Percentiles rank a stretch among this genome's conserved stretches.
Conservation (phyloP, 2,888 invertebrate species). For the Lepetodrilus schrolli region DNA sequence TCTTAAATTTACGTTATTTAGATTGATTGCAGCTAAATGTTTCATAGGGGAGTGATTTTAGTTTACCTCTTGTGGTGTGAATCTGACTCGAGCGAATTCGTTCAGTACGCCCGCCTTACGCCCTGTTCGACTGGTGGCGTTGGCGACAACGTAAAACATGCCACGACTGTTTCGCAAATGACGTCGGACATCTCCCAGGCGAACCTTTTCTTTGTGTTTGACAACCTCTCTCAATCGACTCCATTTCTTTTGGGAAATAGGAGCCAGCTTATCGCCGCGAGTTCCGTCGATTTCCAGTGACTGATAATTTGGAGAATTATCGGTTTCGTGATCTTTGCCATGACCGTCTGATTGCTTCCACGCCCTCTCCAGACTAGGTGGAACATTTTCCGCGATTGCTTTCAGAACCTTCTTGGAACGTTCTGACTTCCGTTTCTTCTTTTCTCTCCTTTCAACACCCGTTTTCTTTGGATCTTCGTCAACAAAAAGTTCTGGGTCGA, state of each 20-base stretch:
- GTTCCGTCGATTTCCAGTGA: no score
- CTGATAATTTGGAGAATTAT: no score
- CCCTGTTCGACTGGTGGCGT: not conserved
- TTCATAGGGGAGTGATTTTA: not conserved
- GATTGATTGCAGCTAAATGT: no score
- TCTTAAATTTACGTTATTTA: not conserved
- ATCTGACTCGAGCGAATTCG: not conserved
- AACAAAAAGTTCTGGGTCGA: constrained; percentile 33
- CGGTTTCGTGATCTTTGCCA: no score
- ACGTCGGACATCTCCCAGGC: not conserved
- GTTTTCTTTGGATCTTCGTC: not conserved
- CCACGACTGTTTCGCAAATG: not conserved
- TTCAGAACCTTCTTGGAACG: not conserved
- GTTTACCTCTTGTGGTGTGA: not conserved
- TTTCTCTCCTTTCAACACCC: not conserved
- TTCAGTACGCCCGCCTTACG: not conserved
- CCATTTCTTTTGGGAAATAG: not conserved
- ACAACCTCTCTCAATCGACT: not conserved
- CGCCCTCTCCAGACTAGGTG: not conserved
- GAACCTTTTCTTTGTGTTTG: not conserved
- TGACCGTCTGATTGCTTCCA: no score
- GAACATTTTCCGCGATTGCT: not conserved
- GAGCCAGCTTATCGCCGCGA: not conserved
- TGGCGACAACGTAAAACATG: not conserved
- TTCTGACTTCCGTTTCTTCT: not conserved